Percentiles rank a stretch among this genome's conserved stretches.
phyloP scores from a whole-genome alignment of 2,113 vertebrate genomes.

The Osmerus eperlanus region DNA sequence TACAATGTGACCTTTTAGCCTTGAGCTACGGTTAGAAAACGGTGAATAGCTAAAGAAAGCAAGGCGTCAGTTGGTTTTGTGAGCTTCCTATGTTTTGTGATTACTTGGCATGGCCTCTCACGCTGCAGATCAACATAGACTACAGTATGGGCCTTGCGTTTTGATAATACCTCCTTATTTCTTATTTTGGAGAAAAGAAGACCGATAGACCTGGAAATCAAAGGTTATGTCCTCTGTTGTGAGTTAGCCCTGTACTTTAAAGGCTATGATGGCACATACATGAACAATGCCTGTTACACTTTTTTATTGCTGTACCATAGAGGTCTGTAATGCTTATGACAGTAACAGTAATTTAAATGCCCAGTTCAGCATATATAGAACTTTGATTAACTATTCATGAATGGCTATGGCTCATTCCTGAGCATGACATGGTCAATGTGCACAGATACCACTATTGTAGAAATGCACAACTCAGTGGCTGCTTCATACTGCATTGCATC shows the following conservation, averaged over 20 bases:
- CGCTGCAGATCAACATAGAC: not conserved
- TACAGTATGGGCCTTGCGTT: too few species aligned
- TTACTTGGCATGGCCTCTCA: not conserved
- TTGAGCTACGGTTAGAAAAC: too few species aligned
- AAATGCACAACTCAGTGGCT: not conserved
- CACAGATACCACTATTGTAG: slow-evolving; percentile 5
- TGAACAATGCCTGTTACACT: not conserved
- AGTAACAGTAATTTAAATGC: slow-evolving; percentile 22
- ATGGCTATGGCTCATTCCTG: slow-evolving; percentile 26
- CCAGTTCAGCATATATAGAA: slow-evolving; percentile 12
- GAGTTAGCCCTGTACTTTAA: not conserved
- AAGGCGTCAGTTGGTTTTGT: not conserved
- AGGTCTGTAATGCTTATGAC: not conserved
- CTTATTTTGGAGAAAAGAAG: too few species aligned
- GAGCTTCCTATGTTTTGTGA: not conserved
- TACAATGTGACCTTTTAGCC: too few species aligned
- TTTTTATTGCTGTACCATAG: not conserved
- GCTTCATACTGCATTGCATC: not conserved
- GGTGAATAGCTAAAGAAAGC: too few species aligned
- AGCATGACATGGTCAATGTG: slow-evolving; percentile 25
- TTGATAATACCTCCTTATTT: too few species aligned
- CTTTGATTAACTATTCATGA: slow-evolving; percentile 31
- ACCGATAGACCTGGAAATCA: too few species aligned
- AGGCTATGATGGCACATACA: not conserved
- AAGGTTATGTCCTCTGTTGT: too few species aligned